Evolutionary conservation across 2,888 invertebrate genomes (phyloP), one percentile per base, ranked within the genome.

Genomic region (Loripinus fragilis): DNA sequence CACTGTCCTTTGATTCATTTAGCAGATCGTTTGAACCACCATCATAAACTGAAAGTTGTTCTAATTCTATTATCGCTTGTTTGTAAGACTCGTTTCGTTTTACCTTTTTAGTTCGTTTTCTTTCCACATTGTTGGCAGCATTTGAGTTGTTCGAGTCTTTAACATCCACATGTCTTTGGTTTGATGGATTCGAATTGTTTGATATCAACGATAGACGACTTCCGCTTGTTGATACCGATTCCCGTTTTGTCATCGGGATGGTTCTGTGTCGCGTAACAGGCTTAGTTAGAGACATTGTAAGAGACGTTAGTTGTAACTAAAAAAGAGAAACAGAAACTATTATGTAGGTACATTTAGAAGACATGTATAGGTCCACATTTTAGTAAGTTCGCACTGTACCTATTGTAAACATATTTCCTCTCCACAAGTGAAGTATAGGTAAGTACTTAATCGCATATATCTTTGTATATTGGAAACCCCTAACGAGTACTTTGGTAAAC

Each of bases 21-120:
- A 30, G 20, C 5, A 25, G 12, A 35, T 5, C 8, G 45, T 60
- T 65, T n/a, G 76, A 75, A 30, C 77, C 42, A 30, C 75, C 75
- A 35, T 79, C 77, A 48, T 33, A 33, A 0, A 41, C 71, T 33
- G 81, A 84, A 25, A 76, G 76, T 38, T 76, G 41, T 30, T 80
- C 73, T 28, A 75, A 42, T 38, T 5, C 38, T 38, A 38, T 38
- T n/a, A n/a, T n/a, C 7, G 84, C 84, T 20, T 42, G 48, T 64
- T 74, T 84, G 55, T 84, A 84, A 15, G 81, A 81, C 45, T 79
- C 71, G 20, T 75, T 76, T 48, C 84, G 75, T 69, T 84, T 81
- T 28, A 81, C 68, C 23, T 78, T 76, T 38, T 76, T 80, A 7
- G 81, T 69, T 35, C 83, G 74, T 50, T 78, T 78, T 42, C 72